Evolutionary conservation across 2,888 invertebrate genomes (phyloP).

Genomic region (Agrotis puta): DNA sequence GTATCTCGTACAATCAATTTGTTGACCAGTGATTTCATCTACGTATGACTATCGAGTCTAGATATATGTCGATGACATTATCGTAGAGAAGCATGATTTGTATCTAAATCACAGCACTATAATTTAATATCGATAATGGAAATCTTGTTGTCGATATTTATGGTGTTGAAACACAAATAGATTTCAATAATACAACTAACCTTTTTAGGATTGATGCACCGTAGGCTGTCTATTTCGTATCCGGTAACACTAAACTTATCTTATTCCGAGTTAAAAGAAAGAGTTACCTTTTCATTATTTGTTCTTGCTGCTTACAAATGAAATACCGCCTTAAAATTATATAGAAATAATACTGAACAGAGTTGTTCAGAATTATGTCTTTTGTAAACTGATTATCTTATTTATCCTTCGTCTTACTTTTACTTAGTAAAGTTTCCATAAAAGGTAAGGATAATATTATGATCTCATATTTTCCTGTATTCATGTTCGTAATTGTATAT

Average conservation of each 20-base stretch:
- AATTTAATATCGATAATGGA: conserved; percentile 41
- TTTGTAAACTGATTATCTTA: not conserved
- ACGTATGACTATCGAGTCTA: conserved; percentile 24
- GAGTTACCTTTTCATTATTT: not conserved
- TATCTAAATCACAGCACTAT: conserved; percentile 38
- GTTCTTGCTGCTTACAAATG: not conserved
- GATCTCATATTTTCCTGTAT: conserved; percentile 29
- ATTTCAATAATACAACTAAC: not conserved
- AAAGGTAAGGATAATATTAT: not conserved
- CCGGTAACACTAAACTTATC: conserved; percentile 8
- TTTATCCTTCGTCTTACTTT: not conserved
- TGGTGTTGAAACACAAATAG: conserved; percentile 1
- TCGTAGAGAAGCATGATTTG: conserved; percentile 9
- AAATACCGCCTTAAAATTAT: not conserved
- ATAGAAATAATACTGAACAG: too few species aligned
- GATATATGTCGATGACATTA: conserved; percentile 32
- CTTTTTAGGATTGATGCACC: conserved; percentile 12
- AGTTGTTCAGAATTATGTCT: not conserved
- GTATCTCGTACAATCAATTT: conserved; percentile 51
- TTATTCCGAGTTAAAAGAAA: conserved; percentile 10
- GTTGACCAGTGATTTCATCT: conserved; percentile 43
- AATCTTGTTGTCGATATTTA: conserved; percentile 22
- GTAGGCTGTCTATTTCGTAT: conserved; percentile 7
- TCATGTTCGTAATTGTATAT: conserved; percentile 1
- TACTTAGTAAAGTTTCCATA: conserved; percentile 19